A percentile compares a stretch with the other conserved stretches of the same genome.
Conservation (phyloP, 2,888 invertebrate genomes). For the Temnothorax unifasciatus region DNA sequence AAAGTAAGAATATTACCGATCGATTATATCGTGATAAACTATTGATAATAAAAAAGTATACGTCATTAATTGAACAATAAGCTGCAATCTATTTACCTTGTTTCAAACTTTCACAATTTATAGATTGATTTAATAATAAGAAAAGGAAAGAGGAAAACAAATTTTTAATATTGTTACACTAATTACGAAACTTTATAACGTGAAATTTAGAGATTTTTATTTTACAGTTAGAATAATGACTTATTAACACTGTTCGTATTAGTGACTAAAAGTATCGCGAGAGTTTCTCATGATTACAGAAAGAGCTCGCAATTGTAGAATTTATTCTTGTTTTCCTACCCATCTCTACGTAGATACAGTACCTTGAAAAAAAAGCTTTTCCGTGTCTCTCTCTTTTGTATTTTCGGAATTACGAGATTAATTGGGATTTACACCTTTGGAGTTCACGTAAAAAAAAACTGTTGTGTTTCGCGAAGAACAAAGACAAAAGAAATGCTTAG, state of each 20-base stretch:
- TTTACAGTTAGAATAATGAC: neutral
- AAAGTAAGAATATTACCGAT: neutral
- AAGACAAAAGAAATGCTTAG: neutral
- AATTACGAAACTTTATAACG: constrained; percentile 11
- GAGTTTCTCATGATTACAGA: neutral
- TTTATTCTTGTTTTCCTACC: neutral
- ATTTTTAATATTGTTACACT: neutral
- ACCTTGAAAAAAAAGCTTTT: constrained; percentile 15
- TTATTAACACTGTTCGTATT: neutral
- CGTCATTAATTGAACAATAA: neutral
- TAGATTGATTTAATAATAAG: neutral
- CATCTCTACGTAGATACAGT: neutral
- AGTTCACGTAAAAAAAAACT: neutral
- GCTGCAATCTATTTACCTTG: neutral
- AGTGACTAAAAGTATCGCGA: neutral
- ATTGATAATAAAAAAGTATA: neutral
- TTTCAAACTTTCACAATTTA: neutral
- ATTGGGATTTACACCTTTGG: constrained; percentile 1
- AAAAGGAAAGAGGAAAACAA: neutral
- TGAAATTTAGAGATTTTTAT: constrained; percentile 4
- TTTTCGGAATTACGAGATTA: constrained; percentile 20
- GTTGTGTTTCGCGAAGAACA: neutral
- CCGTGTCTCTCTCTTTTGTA: neutral
- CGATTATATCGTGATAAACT: neutral
- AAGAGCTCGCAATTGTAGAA: constrained; percentile 9